These are phyloP conservation scores for Microtus californicus DNA, from an alignment of 2,797 vertebrate genomes.

Conservation along the genomic window DNA sequence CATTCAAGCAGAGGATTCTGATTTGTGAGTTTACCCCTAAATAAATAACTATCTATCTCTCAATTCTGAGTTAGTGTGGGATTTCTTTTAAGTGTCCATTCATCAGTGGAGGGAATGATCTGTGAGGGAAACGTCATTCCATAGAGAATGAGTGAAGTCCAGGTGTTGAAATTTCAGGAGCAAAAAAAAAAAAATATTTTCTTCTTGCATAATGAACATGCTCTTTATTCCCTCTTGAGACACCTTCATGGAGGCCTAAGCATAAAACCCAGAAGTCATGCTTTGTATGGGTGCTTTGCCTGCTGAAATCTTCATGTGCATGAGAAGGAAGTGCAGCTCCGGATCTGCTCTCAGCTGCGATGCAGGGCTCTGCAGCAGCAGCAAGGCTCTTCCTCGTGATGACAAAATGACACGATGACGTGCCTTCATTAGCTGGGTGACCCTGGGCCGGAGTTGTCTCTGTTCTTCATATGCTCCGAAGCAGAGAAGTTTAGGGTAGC, in stretches of 20 bases:
- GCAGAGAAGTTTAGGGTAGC: fast-evolving
- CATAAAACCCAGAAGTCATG: neutral
- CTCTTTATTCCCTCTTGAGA: neutral
- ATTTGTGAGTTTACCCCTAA: too few relatives aligned
- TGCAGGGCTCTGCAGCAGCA: neutral
- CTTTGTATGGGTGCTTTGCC: neutral
- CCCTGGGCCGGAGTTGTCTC: neutral
- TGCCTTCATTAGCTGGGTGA: neutral
- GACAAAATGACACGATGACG: neutral
- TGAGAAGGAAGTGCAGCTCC: neutral
- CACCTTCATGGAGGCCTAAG: neutral
- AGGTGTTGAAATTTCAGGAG: neutral
- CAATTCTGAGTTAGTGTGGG: too few relatives aligned
- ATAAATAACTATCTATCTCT: too few relatives aligned
- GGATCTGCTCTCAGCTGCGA: neutral
- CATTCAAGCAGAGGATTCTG: too few relatives aligned
- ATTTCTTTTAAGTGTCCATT: too few relatives aligned
- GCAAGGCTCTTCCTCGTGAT: fast-evolving
- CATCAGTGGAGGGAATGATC: neutral
- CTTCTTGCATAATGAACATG: neutral
- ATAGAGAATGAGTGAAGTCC: neutral
- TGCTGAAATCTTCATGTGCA: neutral
- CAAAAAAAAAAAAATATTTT: neutral
- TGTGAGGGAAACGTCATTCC: neutral
- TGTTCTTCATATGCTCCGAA: neutral